Evolutionary conservation across 2,888 invertebrate species (phyloP).

Genomic region (Nemotelus pantherinus): DNA sequence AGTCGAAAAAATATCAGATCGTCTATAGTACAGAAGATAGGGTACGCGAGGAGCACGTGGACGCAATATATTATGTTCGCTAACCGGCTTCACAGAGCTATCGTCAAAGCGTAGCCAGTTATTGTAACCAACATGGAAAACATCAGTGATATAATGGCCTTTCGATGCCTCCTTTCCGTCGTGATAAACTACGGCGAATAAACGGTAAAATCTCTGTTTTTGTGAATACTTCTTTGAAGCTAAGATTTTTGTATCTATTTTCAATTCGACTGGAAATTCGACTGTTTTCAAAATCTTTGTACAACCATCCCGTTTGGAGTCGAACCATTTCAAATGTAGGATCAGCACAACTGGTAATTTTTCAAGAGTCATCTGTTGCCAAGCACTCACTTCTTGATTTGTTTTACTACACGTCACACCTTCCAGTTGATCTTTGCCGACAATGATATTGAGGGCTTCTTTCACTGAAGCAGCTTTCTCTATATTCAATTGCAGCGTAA

Average conservation of each 20-base stretch:
- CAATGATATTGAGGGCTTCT: slow-evolving; percentile 87
- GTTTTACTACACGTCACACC: slow-evolving; percentile 86
- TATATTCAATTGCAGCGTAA: slow-evolving; percentile 93
- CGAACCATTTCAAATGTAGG: slow-evolving; percentile 94
- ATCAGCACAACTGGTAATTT: slow-evolving; percentile 89
- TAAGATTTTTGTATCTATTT: slow-evolving; percentile 88
- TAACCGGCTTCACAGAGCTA: slow-evolving; percentile 81
- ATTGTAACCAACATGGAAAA: slow-evolving; percentile 88
- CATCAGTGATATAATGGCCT: slow-evolving; percentile 95
- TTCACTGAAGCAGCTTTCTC: slow-evolving; percentile 88
- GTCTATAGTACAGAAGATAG: slow-evolving; percentile 92
- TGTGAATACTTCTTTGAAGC: slow-evolving; percentile 78
- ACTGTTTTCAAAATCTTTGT: slow-evolving; percentile 92
- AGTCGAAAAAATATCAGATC: slow-evolving; percentile 77
- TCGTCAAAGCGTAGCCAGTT: slow-evolving; percentile 96
- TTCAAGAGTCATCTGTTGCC: slow-evolving; percentile 89
- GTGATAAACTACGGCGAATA: slow-evolving; percentile 96
- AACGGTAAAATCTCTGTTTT: slow-evolving; percentile 87
- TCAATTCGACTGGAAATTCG: slow-evolving; percentile 88
- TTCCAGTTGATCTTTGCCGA: slow-evolving; percentile 85
- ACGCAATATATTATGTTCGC: slow-evolving; percentile 82
- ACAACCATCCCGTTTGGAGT: slow-evolving; percentile 86
- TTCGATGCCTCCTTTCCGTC: slow-evolving; percentile 95
- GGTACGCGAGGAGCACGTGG: slow-evolving; percentile 90
- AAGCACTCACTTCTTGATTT: slow-evolving; percentile 85